These are phyloP conservation scores for Catotricha subobsoleta DNA, from an alignment of 2,888 invertebrate genomes.

Conservation along the genomic window DNA sequence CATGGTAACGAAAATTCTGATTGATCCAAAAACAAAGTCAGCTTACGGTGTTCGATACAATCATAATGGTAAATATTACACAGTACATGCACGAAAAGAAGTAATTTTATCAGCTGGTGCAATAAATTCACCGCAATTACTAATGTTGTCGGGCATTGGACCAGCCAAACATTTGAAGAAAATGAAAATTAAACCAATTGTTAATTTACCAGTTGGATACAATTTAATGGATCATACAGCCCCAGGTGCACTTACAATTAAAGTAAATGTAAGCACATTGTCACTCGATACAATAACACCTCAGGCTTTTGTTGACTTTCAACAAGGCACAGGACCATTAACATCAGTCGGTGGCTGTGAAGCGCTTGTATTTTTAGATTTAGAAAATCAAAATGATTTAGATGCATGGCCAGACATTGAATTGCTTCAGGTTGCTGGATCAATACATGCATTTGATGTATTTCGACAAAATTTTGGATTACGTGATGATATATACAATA, in stretches of 20 bases:
- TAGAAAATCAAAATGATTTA: slow-evolving; percentile 34
- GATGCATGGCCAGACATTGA: slow-evolving; percentile 50
- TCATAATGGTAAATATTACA: slow-evolving; percentile 26
- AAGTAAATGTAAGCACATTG: slow-evolving; percentile 28
- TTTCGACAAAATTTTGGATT: slow-evolving; percentile 31
- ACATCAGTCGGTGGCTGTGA: slow-evolving; percentile 41
- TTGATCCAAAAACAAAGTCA: slow-evolving; percentile 30
- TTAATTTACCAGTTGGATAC: slow-evolving; percentile 42
- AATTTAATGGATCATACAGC: slow-evolving; percentile 48
- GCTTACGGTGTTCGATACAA: slow-evolving; percentile 39
- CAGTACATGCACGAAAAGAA: slow-evolving; percentile 40
- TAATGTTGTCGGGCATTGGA: slow-evolving; percentile 61
- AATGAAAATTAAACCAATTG: slow-evolving; percentile 35
- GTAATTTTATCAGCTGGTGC: slow-evolving; percentile 60
- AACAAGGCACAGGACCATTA: slow-evolving; percentile 28
- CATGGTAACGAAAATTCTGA: slow-evolving; percentile 36
- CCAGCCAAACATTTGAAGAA: slow-evolving; percentile 37
- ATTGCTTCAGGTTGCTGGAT: slow-evolving; percentile 42
- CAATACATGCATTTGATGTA: slow-evolving; percentile 25
- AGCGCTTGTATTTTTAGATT: slow-evolving; percentile 42
- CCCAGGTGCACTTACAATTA: slow-evolving; percentile 47
- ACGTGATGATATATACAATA: slow-evolving; percentile 28
- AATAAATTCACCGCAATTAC: slow-evolving; percentile 61
- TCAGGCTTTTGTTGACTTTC: slow-evolving; percentile 19
- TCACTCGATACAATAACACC: slow-evolving; percentile 23